phyloP scores from a whole-genome alignment of 2,888 invertebrate genomes.

The Drosophila emarginata region DNA sequence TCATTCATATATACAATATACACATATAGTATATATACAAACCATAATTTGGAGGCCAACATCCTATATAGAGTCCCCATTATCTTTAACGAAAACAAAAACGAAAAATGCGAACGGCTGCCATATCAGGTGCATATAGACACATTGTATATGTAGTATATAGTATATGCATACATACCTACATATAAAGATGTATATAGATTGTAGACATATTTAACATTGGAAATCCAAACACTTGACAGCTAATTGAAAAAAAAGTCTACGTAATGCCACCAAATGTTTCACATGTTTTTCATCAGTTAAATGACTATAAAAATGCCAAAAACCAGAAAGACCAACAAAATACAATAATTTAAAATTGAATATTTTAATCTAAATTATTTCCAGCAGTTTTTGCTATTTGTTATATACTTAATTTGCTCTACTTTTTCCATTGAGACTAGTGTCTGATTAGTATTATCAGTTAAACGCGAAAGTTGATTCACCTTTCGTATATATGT shows the following conservation, averaged over 20 bases:
- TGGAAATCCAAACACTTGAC: neutral
- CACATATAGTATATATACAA: conserved; percentile 6
- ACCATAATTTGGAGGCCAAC: conserved; percentile 19
- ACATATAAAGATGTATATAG: neutral
- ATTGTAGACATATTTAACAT: neutral
- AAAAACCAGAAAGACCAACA: neutral
- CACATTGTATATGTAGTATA: neutral
- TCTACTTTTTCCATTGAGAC: conserved; percentile 47
- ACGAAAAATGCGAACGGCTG: neutral
- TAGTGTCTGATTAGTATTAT: conserved; percentile 40
- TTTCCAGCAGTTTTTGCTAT: too few species aligned
- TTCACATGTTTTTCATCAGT: neutral
- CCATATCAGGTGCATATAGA: neutral
- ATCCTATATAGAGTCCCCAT: conserved; percentile 3
- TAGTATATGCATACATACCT: neutral
- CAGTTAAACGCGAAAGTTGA: conserved; percentile 52
- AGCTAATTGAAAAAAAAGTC: neutral
- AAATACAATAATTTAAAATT: neutral
- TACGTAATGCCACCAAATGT: neutral
- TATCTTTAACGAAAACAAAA: neutral
- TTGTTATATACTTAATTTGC: conserved; percentile 28
- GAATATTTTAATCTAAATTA: neutral
- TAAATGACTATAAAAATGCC: neutral
- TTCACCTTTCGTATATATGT: conserved; percentile 56
- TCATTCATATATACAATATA: neutral